Base-by-base conservation (phyloP, 1,140 invertebrate genomes). In the Drosophila ironensis region DNA sequence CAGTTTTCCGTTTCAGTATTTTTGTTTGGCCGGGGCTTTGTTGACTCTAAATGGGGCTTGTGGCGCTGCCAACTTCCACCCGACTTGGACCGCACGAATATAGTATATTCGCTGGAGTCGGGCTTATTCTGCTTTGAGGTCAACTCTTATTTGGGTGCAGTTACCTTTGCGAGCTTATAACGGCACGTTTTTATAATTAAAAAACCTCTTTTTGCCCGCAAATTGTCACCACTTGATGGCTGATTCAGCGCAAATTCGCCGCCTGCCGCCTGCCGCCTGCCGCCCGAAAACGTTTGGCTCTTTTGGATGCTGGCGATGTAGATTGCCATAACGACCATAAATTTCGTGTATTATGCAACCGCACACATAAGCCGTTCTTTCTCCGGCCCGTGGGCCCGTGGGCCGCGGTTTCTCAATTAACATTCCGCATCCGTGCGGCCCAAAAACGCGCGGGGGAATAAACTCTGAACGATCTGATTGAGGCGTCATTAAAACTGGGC, bases 181-280 rank as follows among this genome's bases (percentile, higher is more conserved):
- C 37, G 38, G 57, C 57, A 61, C 57, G 57, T 57, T 61, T 57
- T 61, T 59, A 61, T 44, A 59, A 61, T 61, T 59, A 61, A 57
- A 61, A 59, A 33, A n/a, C n/a, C n/a, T n/a, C 9, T 63, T 60
- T 54, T 38, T 61, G 14, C 24, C 22, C 8, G 17, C 19, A 11
- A 61, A 63, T 61, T 63, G 54, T 63, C 60, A 48, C 60, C 42
- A 61, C 25, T 60, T 60, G 20, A 57, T 42, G 56, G 25, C 52
- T 25, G 52, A 60, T 44, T 60, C 57, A 60, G 37, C 14, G 17
- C 19, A 57, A 54, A 33, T 12, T 53, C 54, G 47, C 12, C 40
- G 53, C 30, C n/a, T n/a, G 19, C 6, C 19, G 7, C 7, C n/a
- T 4, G 12, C 30, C n/a, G 30, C 9, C 8, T 11, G 30, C 14